Conservation (phyloP, 2,797 vertebrate genomes). For the Rhinatrema bivittatum region DNA sequence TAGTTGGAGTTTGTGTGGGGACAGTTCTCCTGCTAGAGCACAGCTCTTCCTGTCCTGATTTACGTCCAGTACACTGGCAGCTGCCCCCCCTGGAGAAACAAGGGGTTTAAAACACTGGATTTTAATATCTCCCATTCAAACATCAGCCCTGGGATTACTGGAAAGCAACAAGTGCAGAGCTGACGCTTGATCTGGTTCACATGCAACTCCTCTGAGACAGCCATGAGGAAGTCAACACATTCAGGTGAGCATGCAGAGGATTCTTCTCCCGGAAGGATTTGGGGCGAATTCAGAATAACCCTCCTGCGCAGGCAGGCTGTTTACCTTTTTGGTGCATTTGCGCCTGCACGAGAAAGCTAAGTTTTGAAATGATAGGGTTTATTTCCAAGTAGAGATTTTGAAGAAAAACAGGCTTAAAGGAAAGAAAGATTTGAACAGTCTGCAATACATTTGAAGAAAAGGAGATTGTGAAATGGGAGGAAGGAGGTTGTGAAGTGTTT, state of each 20-base stretch:
- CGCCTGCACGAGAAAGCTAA: not conserved
- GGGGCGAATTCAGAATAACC: not conserved
- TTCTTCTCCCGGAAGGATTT: not conserved
- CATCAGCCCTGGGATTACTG: too few relatives aligned
- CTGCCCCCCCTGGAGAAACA: too few relatives aligned
- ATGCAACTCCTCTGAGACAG: too few relatives aligned
- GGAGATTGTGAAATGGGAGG: not conserved
- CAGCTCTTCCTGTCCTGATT: conserved; percentile 24
- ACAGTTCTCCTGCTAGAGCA: not conserved
- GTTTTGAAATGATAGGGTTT: not conserved
- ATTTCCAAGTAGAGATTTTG: too few relatives aligned
- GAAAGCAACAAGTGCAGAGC: too few relatives aligned
- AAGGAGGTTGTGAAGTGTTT: not conserved
- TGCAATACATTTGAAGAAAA: not conserved
- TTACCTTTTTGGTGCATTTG: not conserved
- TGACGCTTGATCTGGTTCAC: too few relatives aligned
- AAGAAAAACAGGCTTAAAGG: not conserved
- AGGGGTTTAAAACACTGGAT: too few relatives aligned
- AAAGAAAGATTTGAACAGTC: not conserved
- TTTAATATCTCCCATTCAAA: too few relatives aligned
- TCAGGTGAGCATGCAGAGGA: conserved; percentile 28
- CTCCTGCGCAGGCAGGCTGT: not conserved
- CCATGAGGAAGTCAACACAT: conserved; percentile 41
- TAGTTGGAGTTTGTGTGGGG: not conserved
- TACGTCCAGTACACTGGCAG: conserved; percentile 3